Base-by-base conservation (phyloP, 2,113 vertebrate genomes). In the Toxostoma redivivum region DNA sequence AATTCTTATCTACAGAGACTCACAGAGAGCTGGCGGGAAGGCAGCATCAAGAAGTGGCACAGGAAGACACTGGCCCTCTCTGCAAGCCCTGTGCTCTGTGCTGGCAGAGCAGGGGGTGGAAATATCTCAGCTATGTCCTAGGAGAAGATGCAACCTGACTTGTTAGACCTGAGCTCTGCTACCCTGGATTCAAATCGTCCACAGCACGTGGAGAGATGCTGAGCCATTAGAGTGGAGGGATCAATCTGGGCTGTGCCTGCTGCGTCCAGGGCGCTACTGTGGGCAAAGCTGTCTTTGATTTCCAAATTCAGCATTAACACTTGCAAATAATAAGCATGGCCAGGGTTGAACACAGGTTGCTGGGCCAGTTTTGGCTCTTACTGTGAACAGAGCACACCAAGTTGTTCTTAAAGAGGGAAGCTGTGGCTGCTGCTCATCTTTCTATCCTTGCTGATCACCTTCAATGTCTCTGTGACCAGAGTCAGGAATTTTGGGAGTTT, bases 261-360 rank as follows among this genome's bases (percentile, higher is more conserved):
- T 61, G 33, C 19, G 12, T 21, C 53, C 64, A n/a, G 47, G 47
- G 24, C 31, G 24, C 17, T 27, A 1, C 56, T 42, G 27, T 20
- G 31, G 38, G 44, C 30, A 69, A 69, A 80, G 31, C 8, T 53
- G 38, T 1, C n/a, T 53, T 42, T 54, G 31, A 8, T 54, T 69
- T 35, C 33, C 13, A 38, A n/a, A 48, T 19, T 9, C 61, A 44
- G 17, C 38, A 12, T 10, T 33, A 27, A 7, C 27, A 31, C n/a
- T 64, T 42, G 13, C n/a, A 42, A 12, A 23, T 42, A 44, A 11
- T n/a, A 15, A 44, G 18, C 42, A 27, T 11, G 12, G 5, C 27
- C 44, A 53, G 20, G 16, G 14, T 0, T 58, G 50, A 74, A n/a
- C 16, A 22, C 0, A 0, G 15, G 6, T 30, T 60, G 11, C 33